Evolutionary conservation across 2,888 invertebrate species (phyloP).

Genomic region (Dryadula phaetusa): DNA sequence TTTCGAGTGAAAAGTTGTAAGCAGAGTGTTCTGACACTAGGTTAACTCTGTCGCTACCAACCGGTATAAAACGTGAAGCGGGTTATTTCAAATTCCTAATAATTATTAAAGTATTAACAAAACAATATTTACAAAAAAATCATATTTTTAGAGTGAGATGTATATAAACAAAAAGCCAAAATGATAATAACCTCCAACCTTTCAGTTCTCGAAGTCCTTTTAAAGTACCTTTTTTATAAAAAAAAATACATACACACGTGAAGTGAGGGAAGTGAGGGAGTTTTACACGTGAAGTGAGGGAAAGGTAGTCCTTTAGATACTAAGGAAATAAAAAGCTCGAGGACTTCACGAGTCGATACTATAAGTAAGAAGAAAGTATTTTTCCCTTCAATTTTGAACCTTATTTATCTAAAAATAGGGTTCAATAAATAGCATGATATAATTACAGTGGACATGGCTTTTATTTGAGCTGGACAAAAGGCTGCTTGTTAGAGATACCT

Average conservation of each 20-base stretch:
- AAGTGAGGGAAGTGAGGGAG: constrained; percentile 3
- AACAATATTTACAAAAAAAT: too few species aligned
- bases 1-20: too few species aligned
- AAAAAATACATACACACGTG: constrained; percentile 1
- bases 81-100: too few species aligned
- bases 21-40: too few species aligned
- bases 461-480: constrained; percentile 36
- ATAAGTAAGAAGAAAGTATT: not conserved
- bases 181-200: not conserved
- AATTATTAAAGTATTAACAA: too few species aligned
- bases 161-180: too few species aligned
- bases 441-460: constrained; percentile 37
- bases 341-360: constrained; percentile 14
- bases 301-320: constrained; percentile 19
- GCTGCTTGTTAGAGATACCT: constrained; percentile 30
- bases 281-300: constrained; percentile 11
- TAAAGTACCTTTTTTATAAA: not conserved
- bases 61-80: too few species aligned
- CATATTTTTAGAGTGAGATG: too few species aligned
- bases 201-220: not conserved
- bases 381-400: not conserved
- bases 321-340: constrained; percentile 14
- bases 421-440: constrained; percentile 15
- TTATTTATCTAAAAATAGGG: not conserved
- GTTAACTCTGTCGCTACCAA: too few species aligned